Base-by-base conservation (phyloP, 2,113 vertebrate species). In the Brachirus orientalis region DNA sequence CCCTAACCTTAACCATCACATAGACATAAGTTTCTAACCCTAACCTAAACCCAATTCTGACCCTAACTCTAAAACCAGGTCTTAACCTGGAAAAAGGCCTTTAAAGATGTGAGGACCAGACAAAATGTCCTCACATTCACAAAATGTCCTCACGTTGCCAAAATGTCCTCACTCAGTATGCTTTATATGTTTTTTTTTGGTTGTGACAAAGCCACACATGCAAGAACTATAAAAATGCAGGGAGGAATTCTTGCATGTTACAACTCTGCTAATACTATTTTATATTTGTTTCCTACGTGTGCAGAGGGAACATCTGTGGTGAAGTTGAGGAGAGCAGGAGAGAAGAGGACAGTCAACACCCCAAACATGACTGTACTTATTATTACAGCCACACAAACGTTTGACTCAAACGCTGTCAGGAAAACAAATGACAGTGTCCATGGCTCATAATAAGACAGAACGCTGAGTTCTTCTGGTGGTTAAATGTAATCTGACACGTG, bases 171-270 rank as follows among this genome's bases (percentile, higher is more conserved):
- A n/a, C n/a, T n/a, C n/a, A n/a, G n/a, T n/a, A n/a, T n/a, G n/a
- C n/a, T n/a, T n/a, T n/a, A n/a, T n/a, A n/a, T 38, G 37, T 6
- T 38, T 38, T 38, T 10, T 38, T 7, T 38, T 38, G 37, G 37
- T 10, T 38, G 37, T 38, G 10, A 7, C 37, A 7, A 7, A 10
- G 37, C 37, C 48, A 53, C 62, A 53, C 19, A 51, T 55, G 58
- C 56, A 37, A 44, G 8, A 18, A 28, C 43, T 59, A 52, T 72
- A 72, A 69, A 75, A 62, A 55, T 40, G 59, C 53, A 28, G 46
- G 12, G 18, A 75, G 60, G 73, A 82, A 82, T 80, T 63, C 48
- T 62, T 17, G 1, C 55, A 72, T 46, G 69, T 80, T 79, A 72
- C 28, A 40, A 69, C 47, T 62, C 59, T 36, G 52, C 44, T 73